Base-by-base conservation (phyloP, 2,797 vertebrate species). In the Sebastes goodei region DNA sequence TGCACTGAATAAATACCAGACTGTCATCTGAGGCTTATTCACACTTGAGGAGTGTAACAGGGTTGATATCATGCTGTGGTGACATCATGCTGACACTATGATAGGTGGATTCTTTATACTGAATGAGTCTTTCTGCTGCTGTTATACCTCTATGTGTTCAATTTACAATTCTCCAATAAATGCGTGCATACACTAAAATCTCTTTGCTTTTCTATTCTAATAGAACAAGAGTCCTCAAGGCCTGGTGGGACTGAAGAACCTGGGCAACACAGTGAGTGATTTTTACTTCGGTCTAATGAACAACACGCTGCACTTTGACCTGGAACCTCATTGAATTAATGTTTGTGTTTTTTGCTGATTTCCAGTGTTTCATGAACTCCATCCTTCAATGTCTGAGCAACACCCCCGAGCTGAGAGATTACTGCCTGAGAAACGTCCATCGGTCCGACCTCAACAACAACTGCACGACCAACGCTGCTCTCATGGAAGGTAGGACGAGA, bases 301-400 rank as follows among this genome's bases (percentile, higher is more conserved):
- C 61, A 46, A 9, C 42, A 10, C 6, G 3, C 35, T 15, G 38
- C 55, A 20, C 42, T 62, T 5, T 60, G 38, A 8, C 30, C n/a
- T 8, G n/a, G 2, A 0, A 7, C n/a, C 17, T 27, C 5, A 2
- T 27, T 61, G 3, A 5, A 32, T 1, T 52, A 10, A 7, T 56
- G 20, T 35, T 63, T 46, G n/a, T 35, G 4, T 63, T 53, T 38
- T 57, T 49, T 23, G 2, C 5, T 60, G 1, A n/a, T 68, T 77
- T 46, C n/a, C 94, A 99, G 98, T 99, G 98, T 92, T 99, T 99
- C 92, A 99, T 99, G 98, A 99, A 99, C 96, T 98, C 98, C 76
- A 97, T 99, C 91, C 96, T 99, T 8, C 98, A 99, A 89, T 99
- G 98, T 94, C 95, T 99, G 90, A 99, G 98, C 72, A 99, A 99